A percentile compares a stretch with the other conserved stretches of the same genome.
phyloP scores from a whole-genome alignment of 2,797 vertebrate species.

The Danio jaintianensis region DNA sequence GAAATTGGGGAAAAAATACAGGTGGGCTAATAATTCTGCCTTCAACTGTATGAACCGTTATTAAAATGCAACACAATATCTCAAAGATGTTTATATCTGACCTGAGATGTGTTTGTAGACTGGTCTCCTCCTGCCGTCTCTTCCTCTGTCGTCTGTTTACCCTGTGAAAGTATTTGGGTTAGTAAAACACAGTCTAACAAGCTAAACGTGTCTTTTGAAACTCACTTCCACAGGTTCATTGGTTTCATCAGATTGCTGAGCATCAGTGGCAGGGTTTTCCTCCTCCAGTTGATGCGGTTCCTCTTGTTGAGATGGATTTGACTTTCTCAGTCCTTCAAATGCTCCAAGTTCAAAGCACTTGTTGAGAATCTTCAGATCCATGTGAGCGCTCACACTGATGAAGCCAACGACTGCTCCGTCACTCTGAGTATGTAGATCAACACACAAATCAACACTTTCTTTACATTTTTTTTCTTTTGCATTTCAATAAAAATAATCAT shows the following conservation, averaged over 20 bases:
- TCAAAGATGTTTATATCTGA: slow-evolving; percentile 3
- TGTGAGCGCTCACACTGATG: slow-evolving; percentile 79
- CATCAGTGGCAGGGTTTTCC: neutral
- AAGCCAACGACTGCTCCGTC: slow-evolving; percentile 82
- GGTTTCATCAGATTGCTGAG: slow-evolving; percentile 28
- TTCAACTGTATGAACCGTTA: neutral
- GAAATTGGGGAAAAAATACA: no score
- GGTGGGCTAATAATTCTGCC: no score
- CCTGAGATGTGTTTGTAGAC: neutral
- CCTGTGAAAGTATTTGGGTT: slow-evolving; percentile 2
- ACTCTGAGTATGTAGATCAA: slow-evolving; percentile 72
- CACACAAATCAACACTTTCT: no score
- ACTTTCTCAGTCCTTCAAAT: slow-evolving; percentile 81
- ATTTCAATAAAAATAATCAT: neutral
- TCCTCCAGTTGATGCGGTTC: neutral
- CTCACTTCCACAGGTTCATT: slow-evolving; percentile 40
- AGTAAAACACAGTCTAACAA: neutral
- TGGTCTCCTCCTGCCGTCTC: neutral
- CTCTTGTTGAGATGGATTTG: slow-evolving; percentile 59
- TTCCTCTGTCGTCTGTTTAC: neutral
- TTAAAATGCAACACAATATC: neutral
- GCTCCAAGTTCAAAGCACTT: slow-evolving; percentile 81
- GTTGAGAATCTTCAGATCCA: slow-evolving; percentile 78
- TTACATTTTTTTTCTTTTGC: neutral
- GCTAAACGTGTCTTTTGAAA: slow-evolving; percentile 4